Conservation (phyloP, 1,140 invertebrate species). For the Aradophagus sp. region DNA sequence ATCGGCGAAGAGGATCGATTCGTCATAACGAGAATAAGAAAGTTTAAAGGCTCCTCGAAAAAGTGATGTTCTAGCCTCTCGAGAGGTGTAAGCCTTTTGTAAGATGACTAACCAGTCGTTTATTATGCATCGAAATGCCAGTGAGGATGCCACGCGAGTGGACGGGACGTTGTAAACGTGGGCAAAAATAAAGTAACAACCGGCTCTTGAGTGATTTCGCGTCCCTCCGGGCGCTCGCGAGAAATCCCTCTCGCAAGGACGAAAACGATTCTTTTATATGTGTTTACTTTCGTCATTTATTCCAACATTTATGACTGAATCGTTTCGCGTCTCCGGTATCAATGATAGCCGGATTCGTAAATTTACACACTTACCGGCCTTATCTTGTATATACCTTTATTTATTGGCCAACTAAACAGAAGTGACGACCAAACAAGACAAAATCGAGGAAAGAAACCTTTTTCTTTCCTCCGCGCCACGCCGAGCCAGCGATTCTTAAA, state of each 20-base stretch:
- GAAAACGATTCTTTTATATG: conserved; percentile 32
- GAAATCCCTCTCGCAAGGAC: conserved; percentile 51
- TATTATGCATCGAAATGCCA: conserved; percentile 76
- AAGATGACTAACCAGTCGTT: conserved; percentile 71
- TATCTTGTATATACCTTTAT: too few species aligned
- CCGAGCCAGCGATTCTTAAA: too few species aligned
- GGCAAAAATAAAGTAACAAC: conserved; percentile 73
- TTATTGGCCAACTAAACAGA: too few species aligned
- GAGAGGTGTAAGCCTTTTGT: conserved; percentile 67
- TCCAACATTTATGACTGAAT: conserved; percentile 36
- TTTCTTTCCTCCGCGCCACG: too few species aligned
- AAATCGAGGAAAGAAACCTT: too few species aligned
- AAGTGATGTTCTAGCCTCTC: conserved; percentile 54
- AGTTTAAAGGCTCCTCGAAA: conserved; percentile 44
- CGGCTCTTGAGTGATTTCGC: conserved; percentile 71
- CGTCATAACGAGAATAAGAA: conserved; percentile 55
- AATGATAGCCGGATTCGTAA: conserved; percentile 15
- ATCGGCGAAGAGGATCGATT: conserved; percentile 44
- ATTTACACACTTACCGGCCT: too few species aligned
- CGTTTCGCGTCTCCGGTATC: conserved; percentile 20
- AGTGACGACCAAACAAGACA: too few species aligned
- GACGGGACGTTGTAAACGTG: conserved; percentile 72
- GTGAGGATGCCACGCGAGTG: conserved; percentile 73
- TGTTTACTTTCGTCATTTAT: conserved; percentile 52
- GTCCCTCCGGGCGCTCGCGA: conserved; percentile 66